Evolutionary conservation across 2,797 vertebrate genomes (phyloP).

Genomic region (Coracias cyanogaster): DNA sequence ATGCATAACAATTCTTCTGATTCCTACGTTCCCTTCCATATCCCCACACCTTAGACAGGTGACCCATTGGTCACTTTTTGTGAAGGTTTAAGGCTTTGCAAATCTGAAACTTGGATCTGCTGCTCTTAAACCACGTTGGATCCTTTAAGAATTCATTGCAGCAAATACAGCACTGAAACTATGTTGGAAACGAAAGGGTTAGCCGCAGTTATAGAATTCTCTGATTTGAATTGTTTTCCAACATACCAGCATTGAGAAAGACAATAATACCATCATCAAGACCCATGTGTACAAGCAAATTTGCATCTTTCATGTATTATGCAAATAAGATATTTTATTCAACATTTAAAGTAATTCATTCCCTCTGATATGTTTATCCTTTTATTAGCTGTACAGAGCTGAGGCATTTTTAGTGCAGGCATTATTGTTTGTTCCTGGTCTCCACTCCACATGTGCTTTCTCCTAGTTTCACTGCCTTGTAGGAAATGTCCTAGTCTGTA

Average conservation of each 20-base stretch:
- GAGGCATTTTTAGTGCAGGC: background rate
- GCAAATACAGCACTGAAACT: background rate
- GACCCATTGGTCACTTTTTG: background rate
- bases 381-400: background rate
- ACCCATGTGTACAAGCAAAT: background rate
- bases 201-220: background rate
- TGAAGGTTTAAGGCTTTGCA: background rate
- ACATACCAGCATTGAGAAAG: background rate
- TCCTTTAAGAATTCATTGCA: background rate
- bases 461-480: background rate
- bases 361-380: background rate
- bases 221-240: background rate
- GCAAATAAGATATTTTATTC: conserved; percentile 33
- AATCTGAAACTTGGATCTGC: background rate
- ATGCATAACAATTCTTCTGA: background rate
- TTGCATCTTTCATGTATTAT: background rate
- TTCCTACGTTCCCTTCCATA: background rate
- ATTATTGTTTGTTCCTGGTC: background rate
- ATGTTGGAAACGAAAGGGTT: background rate
- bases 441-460: background rate
- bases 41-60: background rate
- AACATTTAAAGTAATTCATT: conserved; percentile 23
- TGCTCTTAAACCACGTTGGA: background rate
- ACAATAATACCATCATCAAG: background rate
- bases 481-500: background rate